Evolutionary conservation across 2,797 vertebrate genomes (phyloP).

Genomic region (Phataginus tetradactyla): DNA sequence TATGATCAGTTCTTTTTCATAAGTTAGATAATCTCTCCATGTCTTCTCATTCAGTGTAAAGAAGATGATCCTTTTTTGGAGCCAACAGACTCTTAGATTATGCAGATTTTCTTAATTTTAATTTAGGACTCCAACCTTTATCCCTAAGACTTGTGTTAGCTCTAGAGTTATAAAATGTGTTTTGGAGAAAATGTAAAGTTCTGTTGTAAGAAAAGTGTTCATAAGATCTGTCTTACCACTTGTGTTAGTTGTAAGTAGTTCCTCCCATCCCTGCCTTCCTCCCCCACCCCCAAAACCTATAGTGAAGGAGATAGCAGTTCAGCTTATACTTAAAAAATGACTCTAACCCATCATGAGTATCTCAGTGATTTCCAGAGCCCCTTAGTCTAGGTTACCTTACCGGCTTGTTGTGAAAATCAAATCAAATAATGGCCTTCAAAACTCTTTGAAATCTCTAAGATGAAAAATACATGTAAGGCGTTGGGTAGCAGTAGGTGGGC

Average conservation of each 20-base stretch:
- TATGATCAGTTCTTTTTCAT: not conserved
- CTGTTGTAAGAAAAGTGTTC: not conserved
- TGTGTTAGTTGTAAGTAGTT: not conserved
- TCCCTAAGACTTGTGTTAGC: not conserved
- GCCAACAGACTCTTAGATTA: not conserved
- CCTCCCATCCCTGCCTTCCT: not conserved
- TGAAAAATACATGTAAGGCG: not conserved
- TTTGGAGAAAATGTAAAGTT: not conserved
- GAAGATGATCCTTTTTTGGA: slow-evolving; percentile 1
- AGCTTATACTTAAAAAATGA: not conserved
- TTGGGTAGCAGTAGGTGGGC: not conserved
- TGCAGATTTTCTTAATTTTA: not conserved
- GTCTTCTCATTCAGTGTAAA: not conserved
- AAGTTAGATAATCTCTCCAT: not conserved
- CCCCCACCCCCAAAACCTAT: not conserved
- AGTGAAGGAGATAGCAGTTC: not conserved
- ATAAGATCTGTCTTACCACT: not conserved
- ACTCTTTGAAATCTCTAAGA: not conserved
- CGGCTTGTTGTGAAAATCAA: not conserved
- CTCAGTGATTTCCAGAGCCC: not conserved
- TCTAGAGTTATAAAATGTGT: not conserved
- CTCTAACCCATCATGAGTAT: not conserved
- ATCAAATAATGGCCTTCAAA: not conserved
- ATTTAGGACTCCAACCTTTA: slow-evolving; percentile 15
- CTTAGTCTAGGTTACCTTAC: not conserved